Percentiles rank a stretch among this genome's conserved stretches.
Evolutionary conservation across 2,797 vertebrate species (phyloP).

Genomic region (Lacerta agilis): DNA sequence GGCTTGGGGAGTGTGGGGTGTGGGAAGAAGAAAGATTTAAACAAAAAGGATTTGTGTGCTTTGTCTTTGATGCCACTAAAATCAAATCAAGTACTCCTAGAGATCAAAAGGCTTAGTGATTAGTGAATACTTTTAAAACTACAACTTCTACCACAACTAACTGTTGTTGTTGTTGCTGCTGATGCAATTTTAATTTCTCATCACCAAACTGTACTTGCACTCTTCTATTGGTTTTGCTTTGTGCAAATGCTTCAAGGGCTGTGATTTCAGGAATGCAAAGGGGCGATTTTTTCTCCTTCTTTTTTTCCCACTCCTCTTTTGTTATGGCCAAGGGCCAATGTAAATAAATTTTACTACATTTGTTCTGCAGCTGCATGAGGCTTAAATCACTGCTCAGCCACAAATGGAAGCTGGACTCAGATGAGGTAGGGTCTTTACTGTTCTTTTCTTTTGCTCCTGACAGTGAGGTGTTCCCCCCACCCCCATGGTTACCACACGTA

Average conservation of each 20-base stretch:
- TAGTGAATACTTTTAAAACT: no score
- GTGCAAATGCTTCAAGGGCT: neutral
- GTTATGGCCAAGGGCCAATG: neutral
- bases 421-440: neutral
- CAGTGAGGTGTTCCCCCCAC: neutral
- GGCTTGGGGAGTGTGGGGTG: no score
- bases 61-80: neutral
- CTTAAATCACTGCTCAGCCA: neutral
- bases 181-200: neutral
- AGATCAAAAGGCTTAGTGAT: neutral
- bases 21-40: no score
- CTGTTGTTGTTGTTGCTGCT: neutral
- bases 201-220: neutral
- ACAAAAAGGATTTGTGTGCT: neutral
- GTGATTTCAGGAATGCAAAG: constrained; percentile 3
- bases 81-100: neutral
- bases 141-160: no score
- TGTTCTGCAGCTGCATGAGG: neutral
- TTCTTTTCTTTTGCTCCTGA: neutral
- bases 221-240: neutral
- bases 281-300: neutral
- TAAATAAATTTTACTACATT: neutral
- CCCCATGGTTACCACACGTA: neutral
- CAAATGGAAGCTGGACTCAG: neutral
- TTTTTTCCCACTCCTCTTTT: neutral